phyloP scores from a whole-genome alignment of 2,888 invertebrate genomes.

The Hydroisotoma schaefferi region DNA sequence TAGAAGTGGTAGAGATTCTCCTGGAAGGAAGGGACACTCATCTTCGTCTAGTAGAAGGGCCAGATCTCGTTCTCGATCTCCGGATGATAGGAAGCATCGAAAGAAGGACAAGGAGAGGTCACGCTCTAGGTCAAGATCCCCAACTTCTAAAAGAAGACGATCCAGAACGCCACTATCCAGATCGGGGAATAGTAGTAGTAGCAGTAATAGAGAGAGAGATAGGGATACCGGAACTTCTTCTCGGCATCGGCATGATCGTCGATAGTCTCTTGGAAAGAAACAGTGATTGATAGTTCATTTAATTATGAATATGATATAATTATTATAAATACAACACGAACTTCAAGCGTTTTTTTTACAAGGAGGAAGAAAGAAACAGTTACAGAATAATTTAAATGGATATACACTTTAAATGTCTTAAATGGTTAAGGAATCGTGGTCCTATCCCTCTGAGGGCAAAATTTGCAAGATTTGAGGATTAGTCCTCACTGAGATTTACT shows the following conservation, averaged over 20 bases:
- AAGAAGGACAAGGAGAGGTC: slow-evolving; percentile 46
- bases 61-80: slow-evolving; percentile 48
- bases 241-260: slow-evolving; percentile 11
- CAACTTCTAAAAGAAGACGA: slow-evolving; percentile 21
- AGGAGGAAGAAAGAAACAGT: too few relatives aligned
- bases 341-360: too few relatives aligned
- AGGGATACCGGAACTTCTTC: slow-evolving; percentile 15
- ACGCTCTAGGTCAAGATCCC: slow-evolving; percentile 32
- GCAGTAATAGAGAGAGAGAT: slow-evolving; percentile 24
- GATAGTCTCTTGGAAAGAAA: neutral
- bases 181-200: slow-evolving; percentile 16
- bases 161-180: slow-evolving; percentile 27
- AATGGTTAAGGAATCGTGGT: too few relatives aligned
- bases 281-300: neutral
- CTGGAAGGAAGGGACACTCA: slow-evolving; percentile 53
- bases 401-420: too few relatives aligned
- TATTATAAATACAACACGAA: too few relatives aligned
- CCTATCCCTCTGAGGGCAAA: too few relatives aligned
- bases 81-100: slow-evolving; percentile 13
- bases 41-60: slow-evolving; percentile 14
- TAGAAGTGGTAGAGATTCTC: slow-evolving; percentile 34
- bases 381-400: too few relatives aligned
- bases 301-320: too few relatives aligned
- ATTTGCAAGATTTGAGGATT: too few relatives aligned
- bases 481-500: too few relatives aligned